Conservation (phyloP, 2,113 vertebrate species). For the Solenodon paradoxus region DNA sequence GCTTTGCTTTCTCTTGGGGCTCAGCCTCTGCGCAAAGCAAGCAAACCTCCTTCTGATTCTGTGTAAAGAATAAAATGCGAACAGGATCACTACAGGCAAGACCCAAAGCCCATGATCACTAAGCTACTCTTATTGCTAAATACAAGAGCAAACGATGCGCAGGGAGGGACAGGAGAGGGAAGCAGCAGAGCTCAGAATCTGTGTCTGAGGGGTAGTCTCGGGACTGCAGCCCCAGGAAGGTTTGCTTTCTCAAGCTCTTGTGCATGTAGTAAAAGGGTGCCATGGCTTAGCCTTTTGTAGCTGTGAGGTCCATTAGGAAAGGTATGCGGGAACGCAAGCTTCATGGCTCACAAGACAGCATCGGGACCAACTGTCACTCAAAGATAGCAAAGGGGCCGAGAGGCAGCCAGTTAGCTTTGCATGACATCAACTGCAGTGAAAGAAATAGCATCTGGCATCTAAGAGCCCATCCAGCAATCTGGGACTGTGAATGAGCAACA, state of each 20-base stretch:
- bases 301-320: slow-evolving; percentile 62
- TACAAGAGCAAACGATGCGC: slow-evolving; percentile 59
- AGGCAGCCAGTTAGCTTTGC: slow-evolving; percentile 64
- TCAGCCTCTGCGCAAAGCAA: slow-evolving; percentile 87
- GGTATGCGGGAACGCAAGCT: slow-evolving; percentile 54
- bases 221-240: slow-evolving; percentile 56
- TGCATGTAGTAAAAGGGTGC: slow-evolving; percentile 62
- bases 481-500: slow-evolving; percentile 69
- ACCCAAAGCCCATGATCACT: slow-evolving; percentile 74
- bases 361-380: slow-evolving; percentile 64
- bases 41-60: slow-evolving; percentile 88
- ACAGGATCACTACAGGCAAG: slow-evolving; percentile 77
- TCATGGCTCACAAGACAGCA: slow-evolving; percentile 65
- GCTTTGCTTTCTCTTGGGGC: slow-evolving; percentile 83
- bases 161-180: slow-evolving; percentile 29
- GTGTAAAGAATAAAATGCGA: slow-evolving; percentile 83
- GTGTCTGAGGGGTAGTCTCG: slow-evolving; percentile 52
- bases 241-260: slow-evolving; percentile 26
- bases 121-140: slow-evolving; percentile 63
- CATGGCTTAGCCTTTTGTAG: slow-evolving; percentile 72
- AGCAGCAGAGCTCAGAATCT: slow-evolving; percentile 53
- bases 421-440: slow-evolving; percentile 46
- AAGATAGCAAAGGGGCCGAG: slow-evolving; percentile 53
- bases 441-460: slow-evolving; percentile 35
- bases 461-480: slow-evolving; percentile 46